These are phyloP conservation scores for Glareola pratincola DNA, from an alignment of 2,113 vertebrate genomes.

Conservation along the genomic window DNA sequence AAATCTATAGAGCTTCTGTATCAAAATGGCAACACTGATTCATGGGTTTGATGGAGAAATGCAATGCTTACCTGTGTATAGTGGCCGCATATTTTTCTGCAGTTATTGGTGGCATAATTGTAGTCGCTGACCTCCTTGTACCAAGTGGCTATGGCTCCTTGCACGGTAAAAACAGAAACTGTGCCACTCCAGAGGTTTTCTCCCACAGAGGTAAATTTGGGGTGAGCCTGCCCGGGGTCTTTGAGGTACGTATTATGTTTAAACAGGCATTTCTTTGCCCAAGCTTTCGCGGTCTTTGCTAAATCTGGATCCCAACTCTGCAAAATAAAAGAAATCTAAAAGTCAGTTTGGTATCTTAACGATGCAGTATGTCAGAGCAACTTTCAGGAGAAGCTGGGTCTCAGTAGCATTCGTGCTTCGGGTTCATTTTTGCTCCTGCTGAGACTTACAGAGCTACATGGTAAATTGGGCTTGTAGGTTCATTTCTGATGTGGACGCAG, in stretches of 20 bases:
- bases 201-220: background rate
- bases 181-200: conserved; percentile 69
- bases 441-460: background rate
- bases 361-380: background rate
- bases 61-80: conserved; percentile 59
- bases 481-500: background rate
- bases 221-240: conserved; percentile 9
- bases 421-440: background rate
- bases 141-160: background rate
- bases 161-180: background rate
- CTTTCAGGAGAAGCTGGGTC: background rate
- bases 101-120: background rate
- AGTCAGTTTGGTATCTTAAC: background rate
- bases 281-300: conserved; percentile 46
- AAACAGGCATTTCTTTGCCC: conserved; percentile 47
- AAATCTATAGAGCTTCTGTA: background rate
- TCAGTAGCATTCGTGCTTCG: background rate
- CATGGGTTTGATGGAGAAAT: background rate
- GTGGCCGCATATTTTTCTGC: conserved; percentile 9
- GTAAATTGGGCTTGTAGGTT: background rate
- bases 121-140: background rate
- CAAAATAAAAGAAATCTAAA: conserved; percentile 1
- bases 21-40: background rate
- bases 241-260: conserved; percentile 36
- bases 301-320: conserved; percentile 68